A percentile compares a stretch with the other conserved stretches of the same genome.
Conservation (phyloP, 2,113 vertebrate genomes). For the Microcebus murinus region DNA sequence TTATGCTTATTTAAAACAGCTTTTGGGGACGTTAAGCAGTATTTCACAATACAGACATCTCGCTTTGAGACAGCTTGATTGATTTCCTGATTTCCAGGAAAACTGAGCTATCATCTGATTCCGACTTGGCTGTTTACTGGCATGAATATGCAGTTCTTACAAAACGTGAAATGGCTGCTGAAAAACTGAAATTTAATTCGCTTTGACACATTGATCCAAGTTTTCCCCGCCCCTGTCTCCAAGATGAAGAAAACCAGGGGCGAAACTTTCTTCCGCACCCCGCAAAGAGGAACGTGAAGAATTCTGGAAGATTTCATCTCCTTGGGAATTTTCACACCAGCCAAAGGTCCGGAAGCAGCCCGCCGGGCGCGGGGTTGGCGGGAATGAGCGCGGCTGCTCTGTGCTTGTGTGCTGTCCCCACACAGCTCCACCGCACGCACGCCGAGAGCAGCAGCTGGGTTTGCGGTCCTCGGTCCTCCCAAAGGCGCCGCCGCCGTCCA, state of each 20-base stretch:
- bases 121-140: conserved; percentile 3
- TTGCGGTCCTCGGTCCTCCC: not conserved
- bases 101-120: conserved; percentile 29
- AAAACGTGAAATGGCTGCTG: not conserved
- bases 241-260: not conserved
- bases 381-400: not conserved
- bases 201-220: not conserved
- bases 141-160: not conserved
- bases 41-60: conserved; percentile 35
- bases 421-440: accelerated
- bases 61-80: conserved; percentile 21
- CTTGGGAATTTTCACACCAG: not conserved
- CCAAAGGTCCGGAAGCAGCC: not conserved
- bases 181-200: not conserved
- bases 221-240: not conserved
- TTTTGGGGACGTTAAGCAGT: not conserved
- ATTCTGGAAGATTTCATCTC: not conserved
- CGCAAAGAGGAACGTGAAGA: not conserved
- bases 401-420: accelerated
- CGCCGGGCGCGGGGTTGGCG: accelerated
- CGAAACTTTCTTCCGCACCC: not conserved
- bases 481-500: accelerated
- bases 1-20: conserved; percentile 12
- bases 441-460: accelerated
- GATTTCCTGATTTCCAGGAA: conserved; percentile 61